Evolutionary conservation across 2,797 vertebrate genomes (phyloP).

Genomic region (Scleropages formosus): DNA sequence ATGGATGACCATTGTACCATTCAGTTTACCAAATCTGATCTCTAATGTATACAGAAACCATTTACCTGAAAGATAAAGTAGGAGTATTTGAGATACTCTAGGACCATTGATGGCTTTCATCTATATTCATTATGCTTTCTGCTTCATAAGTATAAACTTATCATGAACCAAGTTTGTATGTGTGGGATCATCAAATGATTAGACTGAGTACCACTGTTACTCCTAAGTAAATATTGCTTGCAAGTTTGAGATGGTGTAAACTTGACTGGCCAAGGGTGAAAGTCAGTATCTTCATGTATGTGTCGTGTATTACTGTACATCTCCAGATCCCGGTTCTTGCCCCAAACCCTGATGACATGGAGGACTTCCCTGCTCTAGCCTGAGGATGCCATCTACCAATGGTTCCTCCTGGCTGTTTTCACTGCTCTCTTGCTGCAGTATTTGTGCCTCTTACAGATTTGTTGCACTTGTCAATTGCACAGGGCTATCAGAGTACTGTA

Average conservation of each 20-base stretch:
- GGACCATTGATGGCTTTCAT: background rate
- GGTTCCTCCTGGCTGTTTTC: background rate
- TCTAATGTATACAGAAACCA: too few relatives aligned
- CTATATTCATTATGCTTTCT: background rate
- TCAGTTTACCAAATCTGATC: too few relatives aligned
- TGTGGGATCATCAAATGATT: too few relatives aligned
- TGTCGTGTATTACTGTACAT: constrained; percentile 37
- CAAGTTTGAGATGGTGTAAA: too few relatives aligned
- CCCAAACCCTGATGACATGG: constrained; percentile 92
- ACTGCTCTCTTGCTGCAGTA: background rate
- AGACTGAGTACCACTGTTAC: too few relatives aligned
- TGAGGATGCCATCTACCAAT: constrained; percentile 62
- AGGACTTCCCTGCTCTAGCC: constrained; percentile 93
- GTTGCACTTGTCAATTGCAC: constrained; percentile 33
- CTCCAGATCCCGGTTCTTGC: constrained; percentile 58
- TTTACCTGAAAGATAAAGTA: too few relatives aligned
- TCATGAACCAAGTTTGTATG: too few relatives aligned
- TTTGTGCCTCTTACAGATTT: constrained; percentile 24
- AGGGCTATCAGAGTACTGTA: constrained; percentile 33
- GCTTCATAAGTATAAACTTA: too few relatives aligned
- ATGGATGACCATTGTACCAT: constrained; percentile 8
- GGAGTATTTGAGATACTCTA: too few relatives aligned
- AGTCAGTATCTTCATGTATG: background rate
- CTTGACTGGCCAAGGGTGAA: background rate
- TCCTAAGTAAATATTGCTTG: too few relatives aligned